Evolutionary conservation across 2,888 invertebrate genomes (phyloP).

Genomic region (Andrena minutula): DNA sequence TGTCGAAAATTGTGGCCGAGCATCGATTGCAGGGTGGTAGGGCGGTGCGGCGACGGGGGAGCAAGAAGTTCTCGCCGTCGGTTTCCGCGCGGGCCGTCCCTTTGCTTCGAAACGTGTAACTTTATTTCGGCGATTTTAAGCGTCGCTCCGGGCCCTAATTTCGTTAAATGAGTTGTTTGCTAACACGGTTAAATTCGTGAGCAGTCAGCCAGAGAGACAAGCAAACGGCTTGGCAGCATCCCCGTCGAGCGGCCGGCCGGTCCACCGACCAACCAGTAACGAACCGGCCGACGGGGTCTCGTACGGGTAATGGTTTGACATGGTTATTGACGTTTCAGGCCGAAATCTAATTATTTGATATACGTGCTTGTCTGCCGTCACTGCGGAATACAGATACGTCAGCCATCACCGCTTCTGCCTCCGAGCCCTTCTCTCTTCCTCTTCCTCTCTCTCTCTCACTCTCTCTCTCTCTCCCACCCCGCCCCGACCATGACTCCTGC

Average conservation of each 20-base stretch:
- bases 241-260: constrained; percentile 60
- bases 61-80: constrained; percentile 19
- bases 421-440: constrained; percentile 11
- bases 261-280: constrained; percentile 71
- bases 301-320: constrained; percentile 83
- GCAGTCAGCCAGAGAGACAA: constrained; percentile 65
- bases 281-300: constrained; percentile 76
- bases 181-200: constrained; percentile 83
- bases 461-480: neutral
- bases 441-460: neutral
- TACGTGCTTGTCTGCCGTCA: constrained; percentile 79
- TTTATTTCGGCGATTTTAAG: constrained; percentile 83
- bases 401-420: constrained; percentile 65
- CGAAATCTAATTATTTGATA: constrained; percentile 84
- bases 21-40: neutral
- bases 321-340: constrained; percentile 84
- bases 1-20: neutral
- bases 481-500: neutral
- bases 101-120: constrained; percentile 77
- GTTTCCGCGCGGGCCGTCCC: constrained; percentile 59
- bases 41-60: neutral
- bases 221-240: constrained; percentile 49
- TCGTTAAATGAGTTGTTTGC: constrained; percentile 85
- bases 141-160: constrained; percentile 82
- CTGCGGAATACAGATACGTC: constrained; percentile 76